Evolutionary conservation across 2,888 invertebrate species (phyloP).

Genomic region (Acanthosepion lycidas): DNA sequence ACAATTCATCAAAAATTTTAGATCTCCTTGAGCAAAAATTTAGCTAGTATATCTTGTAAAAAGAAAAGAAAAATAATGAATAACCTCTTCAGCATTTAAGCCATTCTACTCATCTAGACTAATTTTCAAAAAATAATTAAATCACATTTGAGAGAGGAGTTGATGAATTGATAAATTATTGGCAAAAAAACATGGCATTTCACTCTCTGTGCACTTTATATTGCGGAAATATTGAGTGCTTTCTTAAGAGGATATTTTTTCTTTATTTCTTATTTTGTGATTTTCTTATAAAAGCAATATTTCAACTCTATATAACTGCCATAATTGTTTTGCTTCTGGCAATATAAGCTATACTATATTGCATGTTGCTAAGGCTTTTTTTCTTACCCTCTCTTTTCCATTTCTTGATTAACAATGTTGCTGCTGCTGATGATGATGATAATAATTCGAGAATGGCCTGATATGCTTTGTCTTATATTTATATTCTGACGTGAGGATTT

Average conservation of each 20-base stretch:
- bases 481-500: background rate
- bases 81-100: too few relatives aligned
- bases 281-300: background rate
- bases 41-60: too few relatives aligned
- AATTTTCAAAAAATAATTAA: background rate
- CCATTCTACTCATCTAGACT: background rate
- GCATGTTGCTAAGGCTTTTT: background rate
- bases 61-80: too few relatives aligned
- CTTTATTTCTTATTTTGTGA: background rate
- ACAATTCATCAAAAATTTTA: too few relatives aligned
- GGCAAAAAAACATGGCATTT: background rate
- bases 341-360: background rate
- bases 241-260: background rate
- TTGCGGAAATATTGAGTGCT: background rate
- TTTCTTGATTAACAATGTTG: background rate
- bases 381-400: background rate
- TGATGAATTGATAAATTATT: background rate
- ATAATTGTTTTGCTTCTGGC: slow-evolving; percentile 18
- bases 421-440: background rate
- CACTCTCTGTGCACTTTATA: background rate
- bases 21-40: too few relatives aligned
- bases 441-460: background rate
- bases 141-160: background rate
- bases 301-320: background rate
- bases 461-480: background rate